Base-by-base conservation (phyloP, 2,113 vertebrate species). In the Taurulus bubalis region DNA sequence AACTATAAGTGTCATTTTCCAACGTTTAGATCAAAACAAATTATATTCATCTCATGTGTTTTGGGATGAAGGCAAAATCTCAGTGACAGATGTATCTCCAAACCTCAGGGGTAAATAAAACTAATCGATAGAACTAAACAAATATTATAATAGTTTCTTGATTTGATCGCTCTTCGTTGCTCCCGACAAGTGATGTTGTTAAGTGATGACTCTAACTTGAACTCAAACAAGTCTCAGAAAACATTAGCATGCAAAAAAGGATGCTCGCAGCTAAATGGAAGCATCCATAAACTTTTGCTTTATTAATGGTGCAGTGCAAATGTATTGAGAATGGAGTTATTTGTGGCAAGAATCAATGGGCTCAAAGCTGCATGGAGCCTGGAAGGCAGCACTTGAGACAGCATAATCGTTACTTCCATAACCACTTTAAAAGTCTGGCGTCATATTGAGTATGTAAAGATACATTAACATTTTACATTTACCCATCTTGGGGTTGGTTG, bases 271-370 rank as follows among this genome's bases (percentile, higher is more conserved):
- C 22, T 12, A 45, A 26, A 65, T 40, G 38, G n/a, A 42, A 26
- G 3, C 14, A 14, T 65, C 36, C 38, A 26, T 20, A 26, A 12
- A 26, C 38, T 8, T 42, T 40, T 24, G 10, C 36, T 64, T 26
- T 38, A 14, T 63, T 22, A 38, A n/a, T 38, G 32, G 22, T 64
- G 34, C 2, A 3, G 62, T 65, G 62, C 36, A 42, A 24, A 45
- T 66, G 40, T 26, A 67, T 30, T 47, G 40, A 67, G 28, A 24
- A 38, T 64, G 32, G 30, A 63, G 60, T 63, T 38, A 63, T n/a
- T 22, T 63, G 60, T 36, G 32, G 60, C 10, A 38, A 38, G 10
- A 22, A 64, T 38, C 59, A 34, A 62, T 28, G 59, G 9, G 59
- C 59, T 34, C 32, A 34, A 62, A 62, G 36, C 34, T 24, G 62